Conservation (phyloP, 2,888 invertebrate genomes). For the Tiphia femorata region DNA sequence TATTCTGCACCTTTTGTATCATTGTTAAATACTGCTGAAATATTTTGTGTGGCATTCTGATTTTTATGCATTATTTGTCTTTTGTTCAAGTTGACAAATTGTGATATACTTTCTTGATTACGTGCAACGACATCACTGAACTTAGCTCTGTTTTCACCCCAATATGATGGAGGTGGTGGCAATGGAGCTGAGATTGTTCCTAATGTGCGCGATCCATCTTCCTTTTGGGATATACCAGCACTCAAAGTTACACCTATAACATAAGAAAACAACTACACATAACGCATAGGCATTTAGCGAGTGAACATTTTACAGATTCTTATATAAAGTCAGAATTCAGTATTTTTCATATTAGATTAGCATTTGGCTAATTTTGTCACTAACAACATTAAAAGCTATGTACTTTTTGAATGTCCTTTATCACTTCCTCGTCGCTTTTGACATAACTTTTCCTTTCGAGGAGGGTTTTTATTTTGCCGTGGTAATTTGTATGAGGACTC, state of each 20-base stretch:
- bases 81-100: slow-evolving; percentile 36
- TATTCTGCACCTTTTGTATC: slow-evolving; percentile 40
- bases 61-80: slow-evolving; percentile 23
- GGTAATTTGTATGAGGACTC: slow-evolving; percentile 54
- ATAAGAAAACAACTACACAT: slow-evolving; percentile 21
- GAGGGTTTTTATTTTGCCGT: slow-evolving; percentile 56
- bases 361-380: too few relatives aligned
- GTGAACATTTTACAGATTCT: not conserved
- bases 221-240: slow-evolving; percentile 45
- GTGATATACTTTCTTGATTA: slow-evolving; percentile 63
- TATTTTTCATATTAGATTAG: too few relatives aligned
- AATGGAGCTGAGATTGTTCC: slow-evolving; percentile 47
- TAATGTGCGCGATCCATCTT: slow-evolving; percentile 31
- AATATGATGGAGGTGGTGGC: slow-evolving; percentile 66
- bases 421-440: slow-evolving; percentile 60
- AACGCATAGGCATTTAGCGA: slow-evolving; percentile 1
- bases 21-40: slow-evolving; percentile 29
- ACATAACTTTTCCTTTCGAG: slow-evolving; percentile 59
- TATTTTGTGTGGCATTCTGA: slow-evolving; percentile 28
- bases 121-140: slow-evolving; percentile 75
- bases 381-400: too few relatives aligned
- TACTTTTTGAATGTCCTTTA: slow-evolving; percentile 53
- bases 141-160: slow-evolving; percentile 73
- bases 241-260: slow-evolving; percentile 38
- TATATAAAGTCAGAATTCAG: too few relatives aligned